A percentile compares a stretch with the other conserved stretches of the same genome.
These are phyloP conservation scores for Chaetogeoica ovagalla DNA, from an alignment of 2,888 invertebrate species.

Conservation along the genomic window DNA sequence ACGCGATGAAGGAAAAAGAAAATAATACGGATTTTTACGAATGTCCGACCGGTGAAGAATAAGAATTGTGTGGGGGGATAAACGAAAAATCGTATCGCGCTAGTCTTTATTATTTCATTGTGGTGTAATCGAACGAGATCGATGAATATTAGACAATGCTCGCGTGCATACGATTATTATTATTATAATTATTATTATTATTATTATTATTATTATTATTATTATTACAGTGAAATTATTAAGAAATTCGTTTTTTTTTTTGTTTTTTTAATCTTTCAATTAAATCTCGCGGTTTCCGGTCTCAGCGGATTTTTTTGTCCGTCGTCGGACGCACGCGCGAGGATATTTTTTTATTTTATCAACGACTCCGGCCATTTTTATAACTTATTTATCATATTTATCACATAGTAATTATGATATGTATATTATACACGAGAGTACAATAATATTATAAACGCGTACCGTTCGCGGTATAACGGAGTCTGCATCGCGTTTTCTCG, in stretches of 20 bases:
- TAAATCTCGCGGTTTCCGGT: conserved; percentile 37
- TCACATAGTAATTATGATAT: too few relatives aligned
- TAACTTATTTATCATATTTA: too few relatives aligned
- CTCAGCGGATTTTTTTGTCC: not conserved
- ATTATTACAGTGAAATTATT: not conserved
- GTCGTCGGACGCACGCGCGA: not conserved
- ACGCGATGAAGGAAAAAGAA: too few relatives aligned
- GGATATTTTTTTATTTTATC: too few relatives aligned
- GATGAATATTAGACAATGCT: not conserved
- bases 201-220: too few relatives aligned
- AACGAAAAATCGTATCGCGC: not conserved
- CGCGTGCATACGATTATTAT: not conserved
- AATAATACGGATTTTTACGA: too few relatives aligned
- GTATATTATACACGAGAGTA: too few relatives aligned
- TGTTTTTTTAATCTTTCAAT: conserved; percentile 24
- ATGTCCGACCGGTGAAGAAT: not conserved
- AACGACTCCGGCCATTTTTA: too few relatives aligned
- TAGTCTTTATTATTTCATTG: not conserved
- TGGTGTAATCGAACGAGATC: not conserved
- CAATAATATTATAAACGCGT: too few relatives aligned
- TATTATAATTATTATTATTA: too few relatives aligned
- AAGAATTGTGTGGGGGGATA: not conserved
- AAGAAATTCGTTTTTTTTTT: not conserved
- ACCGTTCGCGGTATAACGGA: too few relatives aligned
- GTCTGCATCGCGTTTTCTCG: too few relatives aligned